Evolutionary conservation across 1,140 invertebrate species (phyloP), one percentile per base, ranked within the genome.

Genomic region (Halotydeus destructor): DNA sequence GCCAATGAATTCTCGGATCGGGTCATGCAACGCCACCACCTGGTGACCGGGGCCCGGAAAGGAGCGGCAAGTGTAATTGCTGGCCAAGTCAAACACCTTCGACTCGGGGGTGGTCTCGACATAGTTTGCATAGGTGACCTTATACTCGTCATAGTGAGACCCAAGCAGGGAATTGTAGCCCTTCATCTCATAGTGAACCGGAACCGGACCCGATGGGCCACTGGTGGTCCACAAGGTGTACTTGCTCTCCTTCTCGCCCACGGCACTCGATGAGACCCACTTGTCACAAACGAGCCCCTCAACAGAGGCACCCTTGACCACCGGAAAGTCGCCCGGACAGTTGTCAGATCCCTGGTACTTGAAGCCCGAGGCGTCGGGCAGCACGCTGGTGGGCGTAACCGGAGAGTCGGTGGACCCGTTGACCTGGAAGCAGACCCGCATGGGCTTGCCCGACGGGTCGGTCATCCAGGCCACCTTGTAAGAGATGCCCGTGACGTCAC

Each of bases 81-180:
- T 22, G 8, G 11, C 28, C 3, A 47, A 11, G 9, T 47, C 38
- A 25, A 44, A 44, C 5, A 48, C 19, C 16, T 38, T 39, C 18
- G 32, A 26, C 35, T 31, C 32, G 21, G 33, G 79, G 22, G 66
- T 63, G 22, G 73, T 71, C 21, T 69, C 64, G 14, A 68, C 65
- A 52, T 74, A 89, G 52, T 70, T 70, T 39, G 70, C 67, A 55
- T 94, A 94, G 22, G 76, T 68, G 21, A 96, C 55, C 57, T 82
- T 80, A 56, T 96, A 96, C 61, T 89, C 84, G 62, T 96, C 88
- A 55, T 82, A 94, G 61, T 96, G 88, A 5, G 85, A 93, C 1
- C 85, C 85, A 1, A 94, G 63, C 1, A 96, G 64, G 0, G 74
- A 73, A 56, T 96, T 89, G 57, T 74, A 94, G 12, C 86, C 86